Conservation (phyloP, 2,797 vertebrate species). For the Natrix natrix region DNA sequence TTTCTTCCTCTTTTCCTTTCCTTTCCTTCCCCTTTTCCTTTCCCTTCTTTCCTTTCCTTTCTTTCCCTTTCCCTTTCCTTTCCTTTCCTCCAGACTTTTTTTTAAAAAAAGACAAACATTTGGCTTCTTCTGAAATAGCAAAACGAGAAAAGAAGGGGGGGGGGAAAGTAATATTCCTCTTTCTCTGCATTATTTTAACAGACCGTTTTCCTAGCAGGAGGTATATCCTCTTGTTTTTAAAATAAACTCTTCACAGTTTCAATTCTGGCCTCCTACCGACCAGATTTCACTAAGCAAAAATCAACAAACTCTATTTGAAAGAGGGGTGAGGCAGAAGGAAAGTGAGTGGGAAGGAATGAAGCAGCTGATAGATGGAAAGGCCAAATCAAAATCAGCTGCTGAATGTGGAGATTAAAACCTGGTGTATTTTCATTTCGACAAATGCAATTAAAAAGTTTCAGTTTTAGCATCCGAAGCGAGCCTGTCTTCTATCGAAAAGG, state of each 20-base stretch:
- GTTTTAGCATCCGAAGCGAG: not conserved
- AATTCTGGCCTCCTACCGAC: constrained; percentile 47
- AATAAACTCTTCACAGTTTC: constrained; percentile 53
- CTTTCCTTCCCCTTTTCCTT: too few species aligned
- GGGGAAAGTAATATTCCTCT: not conserved
- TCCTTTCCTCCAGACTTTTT: too few species aligned
- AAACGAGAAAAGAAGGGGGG: not conserved
- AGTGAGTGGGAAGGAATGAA: not conserved
- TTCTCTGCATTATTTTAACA: constrained; percentile 46
- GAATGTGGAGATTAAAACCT: constrained; percentile 15
- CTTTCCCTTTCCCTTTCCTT: not conserved
- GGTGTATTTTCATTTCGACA: not conserved
- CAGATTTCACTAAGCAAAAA: constrained; percentile 51
- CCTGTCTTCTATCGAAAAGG: not conserved
- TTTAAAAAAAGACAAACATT: not conserved
- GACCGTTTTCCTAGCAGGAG: constrained; percentile 36
- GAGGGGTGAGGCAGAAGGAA: too few species aligned
- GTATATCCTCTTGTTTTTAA: constrained; percentile 50
- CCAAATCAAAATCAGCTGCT: constrained; percentile 3
- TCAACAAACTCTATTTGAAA: not conserved
- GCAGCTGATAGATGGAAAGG: constrained; percentile 14
- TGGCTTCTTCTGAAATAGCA: not conserved
- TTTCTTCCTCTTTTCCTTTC: not conserved
- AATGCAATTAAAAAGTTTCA: not conserved
- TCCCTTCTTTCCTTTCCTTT: not conserved